phyloP scores from a whole-genome alignment of 2,113 vertebrate species.

The Egretta garzetta region DNA sequence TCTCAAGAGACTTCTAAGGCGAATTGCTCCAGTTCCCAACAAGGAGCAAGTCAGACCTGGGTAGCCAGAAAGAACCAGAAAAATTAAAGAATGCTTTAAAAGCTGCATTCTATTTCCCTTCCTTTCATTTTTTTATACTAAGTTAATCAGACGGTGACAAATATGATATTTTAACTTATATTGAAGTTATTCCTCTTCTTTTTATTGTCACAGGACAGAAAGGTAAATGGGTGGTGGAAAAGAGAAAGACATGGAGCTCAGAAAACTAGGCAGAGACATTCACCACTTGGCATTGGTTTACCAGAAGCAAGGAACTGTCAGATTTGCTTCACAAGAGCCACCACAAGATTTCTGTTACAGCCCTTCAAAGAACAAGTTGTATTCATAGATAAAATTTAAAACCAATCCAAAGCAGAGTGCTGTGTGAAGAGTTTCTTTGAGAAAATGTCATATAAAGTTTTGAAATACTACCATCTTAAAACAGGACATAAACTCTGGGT shows the following conservation, averaged over 20 bases:
- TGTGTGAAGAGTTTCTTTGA: background rate
- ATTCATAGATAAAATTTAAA: background rate
- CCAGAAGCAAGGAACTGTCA: background rate
- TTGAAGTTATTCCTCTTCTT: background rate
- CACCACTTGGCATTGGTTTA: background rate
- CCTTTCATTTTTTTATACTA: background rate
- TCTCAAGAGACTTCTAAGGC: background rate
- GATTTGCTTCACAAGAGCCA: background rate
- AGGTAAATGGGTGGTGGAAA: background rate
- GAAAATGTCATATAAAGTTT: background rate
- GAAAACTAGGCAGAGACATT: background rate
- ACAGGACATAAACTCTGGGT: background rate
- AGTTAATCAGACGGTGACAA: background rate
- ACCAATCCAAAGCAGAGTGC: background rate
- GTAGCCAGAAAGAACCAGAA: background rate
- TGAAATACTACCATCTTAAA: background rate
- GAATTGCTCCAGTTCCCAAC: background rate
- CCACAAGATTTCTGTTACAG: background rate
- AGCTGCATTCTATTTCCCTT: background rate
- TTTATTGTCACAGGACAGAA: background rate
- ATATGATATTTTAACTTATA: background rate
- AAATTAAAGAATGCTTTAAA: background rate
- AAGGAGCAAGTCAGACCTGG: background rate
- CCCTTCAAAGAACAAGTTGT: background rate
- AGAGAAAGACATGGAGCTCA: background rate